Evolutionary conservation across 1,140 invertebrate species (phyloP).

Genomic region (Lethrus apterus): DNA sequence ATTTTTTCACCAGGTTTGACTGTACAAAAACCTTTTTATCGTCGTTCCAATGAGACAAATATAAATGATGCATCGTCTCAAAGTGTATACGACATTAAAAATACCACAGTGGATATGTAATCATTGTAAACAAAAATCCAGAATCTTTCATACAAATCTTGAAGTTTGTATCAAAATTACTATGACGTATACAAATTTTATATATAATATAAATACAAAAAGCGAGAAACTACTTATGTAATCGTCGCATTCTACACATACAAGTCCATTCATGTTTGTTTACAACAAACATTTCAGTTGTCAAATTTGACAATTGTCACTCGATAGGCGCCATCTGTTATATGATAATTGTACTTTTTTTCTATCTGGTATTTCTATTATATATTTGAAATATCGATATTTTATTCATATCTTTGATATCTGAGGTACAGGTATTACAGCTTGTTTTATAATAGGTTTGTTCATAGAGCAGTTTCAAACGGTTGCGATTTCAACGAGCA

Average conservation of each 20-base stretch:
- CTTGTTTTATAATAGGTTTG: too few species aligned
- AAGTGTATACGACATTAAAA: not conserved
- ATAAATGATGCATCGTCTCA: not conserved
- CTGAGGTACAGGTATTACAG: too few species aligned
- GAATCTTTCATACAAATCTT: not conserved
- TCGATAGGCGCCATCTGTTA: too few species aligned
- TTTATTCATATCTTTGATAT: too few species aligned
- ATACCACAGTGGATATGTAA: not conserved
- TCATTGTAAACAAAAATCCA: not conserved
- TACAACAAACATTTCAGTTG: not conserved
- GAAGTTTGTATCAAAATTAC: not conserved
- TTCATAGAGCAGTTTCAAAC: too few species aligned
- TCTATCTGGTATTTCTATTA: too few species aligned
- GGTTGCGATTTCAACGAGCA: too few species aligned
- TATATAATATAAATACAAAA: slow-evolving; percentile 1
- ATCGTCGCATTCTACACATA: slow-evolving; percentile 1
- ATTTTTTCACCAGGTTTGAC: not conserved
- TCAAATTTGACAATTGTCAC: too few species aligned
- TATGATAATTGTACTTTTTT: too few species aligned
- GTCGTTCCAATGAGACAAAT: slow-evolving; percentile 5
- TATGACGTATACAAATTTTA: slow-evolving; percentile 2
- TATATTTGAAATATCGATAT: too few species aligned
- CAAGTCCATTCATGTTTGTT: slow-evolving; percentile 4
- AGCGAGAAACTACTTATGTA: slow-evolving; percentile 2
- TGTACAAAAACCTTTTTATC: not conserved